Conservation (phyloP, 2,888 invertebrate genomes). For the Tuta absoluta region DNA sequence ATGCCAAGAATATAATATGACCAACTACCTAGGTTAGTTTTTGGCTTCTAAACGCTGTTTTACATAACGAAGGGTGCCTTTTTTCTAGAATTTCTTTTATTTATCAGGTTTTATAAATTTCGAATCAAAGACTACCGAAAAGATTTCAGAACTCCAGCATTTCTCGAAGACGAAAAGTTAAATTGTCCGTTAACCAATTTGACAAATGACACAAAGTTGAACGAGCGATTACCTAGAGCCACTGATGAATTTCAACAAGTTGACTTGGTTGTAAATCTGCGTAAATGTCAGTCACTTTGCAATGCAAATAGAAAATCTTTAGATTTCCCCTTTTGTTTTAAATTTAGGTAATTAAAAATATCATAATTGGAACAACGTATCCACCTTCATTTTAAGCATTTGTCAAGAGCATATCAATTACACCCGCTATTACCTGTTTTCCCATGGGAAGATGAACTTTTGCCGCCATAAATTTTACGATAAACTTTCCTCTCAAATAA, state of each 20-base stretch:
- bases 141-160: background rate
- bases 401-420: too few species aligned
- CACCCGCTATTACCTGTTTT: too few species aligned
- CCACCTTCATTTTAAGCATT: too few species aligned
- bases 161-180: constrained; percentile 7
- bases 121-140: constrained; percentile 1
- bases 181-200: constrained; percentile 21
- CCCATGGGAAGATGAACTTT: too few species aligned
- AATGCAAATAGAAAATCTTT: constrained; percentile 1
- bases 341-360: too few species aligned
- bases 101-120: background rate
- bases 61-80: too few species aligned
- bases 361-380: too few species aligned
- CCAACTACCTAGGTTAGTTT: too few species aligned
- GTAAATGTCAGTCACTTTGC: background rate
- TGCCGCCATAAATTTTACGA: too few species aligned
- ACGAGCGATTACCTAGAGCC: constrained; percentile 7
- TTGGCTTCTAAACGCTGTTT: too few species aligned
- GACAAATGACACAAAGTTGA: constrained; percentile 16
- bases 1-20: too few species aligned
- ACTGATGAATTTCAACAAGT: constrained; percentile 4
- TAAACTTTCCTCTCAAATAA: too few species aligned
- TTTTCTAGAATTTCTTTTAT: background rate
- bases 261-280: background rate
- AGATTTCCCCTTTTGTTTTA: background rate